Percentiles rank a stretch among this genome's conserved stretches.
Conservation (phyloP, 2,113 vertebrate genomes). For the Tetrao urogallus region DNA sequence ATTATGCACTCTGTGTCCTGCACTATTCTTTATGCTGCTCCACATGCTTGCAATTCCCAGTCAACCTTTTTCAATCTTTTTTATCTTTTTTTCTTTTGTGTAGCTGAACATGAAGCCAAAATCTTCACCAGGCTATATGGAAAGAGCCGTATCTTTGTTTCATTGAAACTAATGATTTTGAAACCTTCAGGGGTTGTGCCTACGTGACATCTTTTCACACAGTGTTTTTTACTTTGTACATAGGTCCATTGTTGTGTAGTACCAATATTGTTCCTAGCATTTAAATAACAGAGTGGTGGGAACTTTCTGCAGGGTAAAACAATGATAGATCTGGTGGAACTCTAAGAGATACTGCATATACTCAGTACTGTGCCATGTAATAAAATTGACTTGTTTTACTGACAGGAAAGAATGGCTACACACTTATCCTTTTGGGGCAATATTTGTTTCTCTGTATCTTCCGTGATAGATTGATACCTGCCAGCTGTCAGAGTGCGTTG, state of each 20-base stretch:
- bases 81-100: neutral
- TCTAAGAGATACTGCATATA: neutral
- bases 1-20: neutral
- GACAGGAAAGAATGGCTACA: neutral
- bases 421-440: neutral
- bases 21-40: constrained; percentile 7
- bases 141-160: constrained; percentile 3
- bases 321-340: neutral
- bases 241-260: neutral
- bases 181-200: neutral
- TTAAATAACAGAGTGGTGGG: neutral
- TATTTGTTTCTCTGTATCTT: neutral
- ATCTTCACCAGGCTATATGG: neutral
- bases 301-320: neutral
- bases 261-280: neutral
- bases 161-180: neutral
- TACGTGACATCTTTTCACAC: neutral
- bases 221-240: neutral
- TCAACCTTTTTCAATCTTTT: neutral
- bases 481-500: neutral
- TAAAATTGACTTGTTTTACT: neutral
- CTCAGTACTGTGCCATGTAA: neutral
- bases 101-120: neutral
- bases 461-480: neutral
- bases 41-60: neutral